Evolutionary conservation across 2,888 invertebrate genomes (phyloP).

Genomic region (Pristionchus japonicus): DNA sequence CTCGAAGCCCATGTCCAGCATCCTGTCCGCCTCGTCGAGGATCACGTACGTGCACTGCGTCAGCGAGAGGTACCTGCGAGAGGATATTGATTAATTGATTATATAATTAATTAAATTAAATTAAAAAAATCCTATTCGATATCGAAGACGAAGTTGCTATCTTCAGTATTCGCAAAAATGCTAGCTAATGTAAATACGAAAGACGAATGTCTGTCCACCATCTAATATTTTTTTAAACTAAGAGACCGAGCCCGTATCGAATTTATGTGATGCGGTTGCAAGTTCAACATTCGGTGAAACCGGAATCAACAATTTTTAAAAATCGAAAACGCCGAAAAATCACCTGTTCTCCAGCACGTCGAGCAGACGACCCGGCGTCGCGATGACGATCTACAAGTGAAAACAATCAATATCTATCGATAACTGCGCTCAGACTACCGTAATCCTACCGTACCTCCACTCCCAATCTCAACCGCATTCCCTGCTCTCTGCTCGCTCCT

Average conservation of each 20-base stretch:
- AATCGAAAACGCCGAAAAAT: neutral
- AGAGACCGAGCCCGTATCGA: too few relatives aligned
- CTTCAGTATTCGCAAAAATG: too few relatives aligned
- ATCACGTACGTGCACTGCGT: constrained; percentile 98
- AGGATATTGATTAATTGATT: too few relatives aligned
- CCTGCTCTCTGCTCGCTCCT: constrained; percentile 90
- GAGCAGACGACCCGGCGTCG: constrained; percentile 98
- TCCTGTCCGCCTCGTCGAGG: constrained; percentile 89
- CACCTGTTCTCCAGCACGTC: constrained; percentile 92
- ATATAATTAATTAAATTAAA: too few relatives aligned
- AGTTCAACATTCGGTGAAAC: too few relatives aligned
- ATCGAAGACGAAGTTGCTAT: too few relatives aligned
- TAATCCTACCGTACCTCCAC: constrained; percentile 83
- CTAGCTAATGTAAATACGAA: too few relatives aligned
- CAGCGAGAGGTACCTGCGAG: constrained; percentile 87
- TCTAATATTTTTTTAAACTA: too few relatives aligned
- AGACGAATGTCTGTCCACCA: too few relatives aligned
- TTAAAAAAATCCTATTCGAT: too few relatives aligned
- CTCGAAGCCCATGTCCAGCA: constrained; percentile 99
- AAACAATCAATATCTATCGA: neutral
- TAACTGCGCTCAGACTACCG: too few relatives aligned
- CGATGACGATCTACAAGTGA: constrained; percentile 88
- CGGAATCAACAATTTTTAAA: neutral
- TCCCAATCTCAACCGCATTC: constrained; percentile 84
- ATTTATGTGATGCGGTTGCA: too few relatives aligned